phyloP scores from a whole-genome alignment of 1,140 invertebrate species.

The Ectropis grisescens region DNA sequence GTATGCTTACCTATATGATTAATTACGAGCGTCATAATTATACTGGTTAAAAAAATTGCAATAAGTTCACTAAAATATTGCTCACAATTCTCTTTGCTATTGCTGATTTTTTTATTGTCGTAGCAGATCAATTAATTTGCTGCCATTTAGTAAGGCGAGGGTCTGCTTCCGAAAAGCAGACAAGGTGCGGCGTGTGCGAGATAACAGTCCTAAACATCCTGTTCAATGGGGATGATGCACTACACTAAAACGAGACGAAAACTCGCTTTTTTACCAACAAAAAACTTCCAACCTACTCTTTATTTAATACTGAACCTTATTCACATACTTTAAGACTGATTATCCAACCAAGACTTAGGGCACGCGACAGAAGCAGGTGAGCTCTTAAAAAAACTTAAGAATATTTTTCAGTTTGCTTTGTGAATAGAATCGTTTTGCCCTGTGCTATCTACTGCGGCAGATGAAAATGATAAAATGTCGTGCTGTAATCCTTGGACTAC shows the following conservation, averaged over 20 bases:
- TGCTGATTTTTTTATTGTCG: too few relatives aligned
- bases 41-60: too few relatives aligned
- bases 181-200: conserved; percentile 63
- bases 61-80: too few relatives aligned
- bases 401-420: conserved; percentile 47
- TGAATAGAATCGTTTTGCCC: conserved; percentile 47
- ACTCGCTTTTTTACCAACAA: conserved; percentile 37
- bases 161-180: too few relatives aligned
- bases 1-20: too few relatives aligned
- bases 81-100: too few relatives aligned
- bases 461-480: too few relatives aligned
- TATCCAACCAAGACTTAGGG: conserved; percentile 15
- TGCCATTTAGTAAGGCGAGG: too few relatives aligned
- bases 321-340: conserved; percentile 4
- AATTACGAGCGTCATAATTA: too few relatives aligned
- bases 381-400: conserved; percentile 59
- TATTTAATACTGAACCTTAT: conserved; percentile 15
- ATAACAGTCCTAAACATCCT: conserved; percentile 63
- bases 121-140: too few relatives aligned
- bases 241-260: conserved; percentile 35
- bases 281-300: conserved; percentile 27
- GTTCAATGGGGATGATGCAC: conserved; percentile 43
- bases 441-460: too few relatives aligned
- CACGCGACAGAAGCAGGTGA: conserved; percentile 66
- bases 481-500: too few relatives aligned